Base-by-base conservation (phyloP, 2,113 vertebrate genomes). In the Agapornis roseicollis region DNA sequence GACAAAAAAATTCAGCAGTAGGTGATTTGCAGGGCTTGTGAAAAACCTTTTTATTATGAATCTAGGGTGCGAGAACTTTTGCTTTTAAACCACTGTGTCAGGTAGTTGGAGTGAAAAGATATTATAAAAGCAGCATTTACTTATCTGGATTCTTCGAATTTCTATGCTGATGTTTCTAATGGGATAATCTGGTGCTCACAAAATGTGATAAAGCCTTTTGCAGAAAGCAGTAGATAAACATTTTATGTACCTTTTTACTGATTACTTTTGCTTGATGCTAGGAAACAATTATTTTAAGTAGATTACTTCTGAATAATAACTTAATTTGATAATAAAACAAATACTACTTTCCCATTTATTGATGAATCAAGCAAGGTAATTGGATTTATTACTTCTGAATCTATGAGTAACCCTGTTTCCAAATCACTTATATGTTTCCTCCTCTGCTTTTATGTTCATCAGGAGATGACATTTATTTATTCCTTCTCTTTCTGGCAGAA, bases 311-410 rank as follows among this genome's bases (percentile, higher is more conserved):
- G 81, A 88, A 94, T 77, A 96, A 96, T 90, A 96, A 95, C 82
- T 88, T 95, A 96, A 96, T 95, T 96, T 96, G 47, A 84, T 90
- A 92, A 93, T 88, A 89, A 96, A 96, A 86, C 69, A 96, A 96
- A 96, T 93, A 72, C 49, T 90, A 37, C 69, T 95, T 95, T 94
- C 61, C 10, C 83, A 90, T 96, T 95, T 96, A 93, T 96, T 96
- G 92, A 95, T 96, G 92, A 94, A 96, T 93, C 92, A 93, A 94
- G 88, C 76, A 92, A 95, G 72, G 52, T 94, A 96, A 97, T 96
- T 97, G 85, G 93, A 97, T 96, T 97, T 96, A 92, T 95, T 96
- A 47, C 60, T 94, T 96, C 56, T 92, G 88, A 97, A 95, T 88
- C 85, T 96, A 86, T 91, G 90, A 95, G 88, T 96, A 97, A 97